These are phyloP conservation scores for Eunapius fragilis DNA, from an alignment of 37 sponge, comb jelly and placozoan genomes.

Conservation along the genomic window DNA sequence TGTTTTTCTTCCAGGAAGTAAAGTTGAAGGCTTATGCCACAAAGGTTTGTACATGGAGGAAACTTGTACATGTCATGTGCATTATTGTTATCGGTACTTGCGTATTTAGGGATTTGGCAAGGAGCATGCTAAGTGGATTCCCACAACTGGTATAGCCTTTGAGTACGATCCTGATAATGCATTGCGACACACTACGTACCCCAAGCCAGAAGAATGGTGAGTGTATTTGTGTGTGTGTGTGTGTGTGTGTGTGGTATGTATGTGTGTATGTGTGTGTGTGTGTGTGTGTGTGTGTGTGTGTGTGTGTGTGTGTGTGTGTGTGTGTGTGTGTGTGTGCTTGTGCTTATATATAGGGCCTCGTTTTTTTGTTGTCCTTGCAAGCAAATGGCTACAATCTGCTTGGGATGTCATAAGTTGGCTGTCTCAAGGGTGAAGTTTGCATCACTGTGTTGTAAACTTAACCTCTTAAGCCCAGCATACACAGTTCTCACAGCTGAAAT, in stretches of 20 bases:
- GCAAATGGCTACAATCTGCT: no score
- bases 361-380: neutral
- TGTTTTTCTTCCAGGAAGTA: constrained; percentile 53
- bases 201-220: constrained; percentile 96
- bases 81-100: neutral
- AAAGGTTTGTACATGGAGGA: no score
- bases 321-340: neutral
- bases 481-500: no score
- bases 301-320: neutral
- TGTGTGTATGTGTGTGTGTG: constrained; percentile 6
- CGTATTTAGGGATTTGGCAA: constrained; percentile 91
- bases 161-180: constrained; percentile 99
- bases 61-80: neutral
- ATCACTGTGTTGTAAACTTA: no score
- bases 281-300: neutral
- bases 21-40: constrained; percentile 86
- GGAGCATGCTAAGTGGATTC: constrained; percentile 99
- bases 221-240: constrained; percentile 3
- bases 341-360: neutral
- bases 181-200: constrained; percentile 97
- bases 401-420: no score
- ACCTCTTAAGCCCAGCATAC: no score
- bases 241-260: neutral
- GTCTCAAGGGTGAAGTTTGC: no score
- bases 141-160: constrained; percentile 93